Conservation (phyloP, 2,888 invertebrate genomes). For the Drosophila percnosoma region DNA sequence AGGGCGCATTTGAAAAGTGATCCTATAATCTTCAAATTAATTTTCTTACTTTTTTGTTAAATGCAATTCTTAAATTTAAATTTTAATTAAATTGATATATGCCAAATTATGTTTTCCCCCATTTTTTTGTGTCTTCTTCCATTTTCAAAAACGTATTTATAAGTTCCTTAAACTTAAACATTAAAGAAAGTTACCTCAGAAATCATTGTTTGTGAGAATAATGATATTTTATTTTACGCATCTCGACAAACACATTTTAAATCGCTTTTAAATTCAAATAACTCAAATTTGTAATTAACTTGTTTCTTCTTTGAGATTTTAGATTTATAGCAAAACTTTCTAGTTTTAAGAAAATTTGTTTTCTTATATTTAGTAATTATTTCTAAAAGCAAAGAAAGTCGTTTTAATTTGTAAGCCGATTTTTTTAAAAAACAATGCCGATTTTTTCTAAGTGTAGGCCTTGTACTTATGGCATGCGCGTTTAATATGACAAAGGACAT, state of each 20-base stretch:
- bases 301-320: neutral
- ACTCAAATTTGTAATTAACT: neutral
- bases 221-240: neutral
- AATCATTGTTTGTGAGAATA: neutral
- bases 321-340: neutral
- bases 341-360: neutral
- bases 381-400: neutral
- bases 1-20: neutral
- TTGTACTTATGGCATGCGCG: conserved; percentile 9
- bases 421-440: neutral
- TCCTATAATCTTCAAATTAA: neutral
- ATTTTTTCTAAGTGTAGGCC: neutral
- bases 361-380: neutral
- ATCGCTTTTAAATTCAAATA: neutral
- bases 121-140: neutral
- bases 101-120: neutral
- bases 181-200: neutral
- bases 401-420: neutral
- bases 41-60: neutral
- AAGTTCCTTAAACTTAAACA: neutral
- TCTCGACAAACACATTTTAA: neutral
- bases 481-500: conserved; percentile 42
- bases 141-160: neutral
- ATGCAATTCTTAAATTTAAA: neutral
- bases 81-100: neutral